phyloP scores from a whole-genome alignment of 2,113 vertebrate species.

The Tachuris rubrigastra region DNA sequence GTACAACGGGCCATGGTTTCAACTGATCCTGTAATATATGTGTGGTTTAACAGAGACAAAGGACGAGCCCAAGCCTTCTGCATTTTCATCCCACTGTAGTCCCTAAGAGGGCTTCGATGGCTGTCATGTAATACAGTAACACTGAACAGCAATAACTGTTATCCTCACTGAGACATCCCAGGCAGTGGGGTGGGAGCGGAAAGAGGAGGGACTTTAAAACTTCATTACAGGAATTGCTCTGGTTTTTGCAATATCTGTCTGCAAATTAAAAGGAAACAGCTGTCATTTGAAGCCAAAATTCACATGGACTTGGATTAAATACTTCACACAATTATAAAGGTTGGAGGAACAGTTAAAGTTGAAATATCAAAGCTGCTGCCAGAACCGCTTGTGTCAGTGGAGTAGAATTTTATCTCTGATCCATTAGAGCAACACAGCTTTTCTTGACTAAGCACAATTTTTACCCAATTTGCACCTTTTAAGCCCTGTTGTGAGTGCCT shows the following conservation, averaged over 20 bases:
- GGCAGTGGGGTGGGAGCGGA: too few species aligned
- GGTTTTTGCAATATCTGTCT: neutral
- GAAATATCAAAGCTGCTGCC: neutral
- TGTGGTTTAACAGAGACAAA: neutral
- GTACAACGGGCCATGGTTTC: fast-evolving
- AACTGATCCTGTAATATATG: fast-evolving
- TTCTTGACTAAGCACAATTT: neutral
- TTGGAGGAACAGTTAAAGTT: neutral
- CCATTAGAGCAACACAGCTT: neutral
- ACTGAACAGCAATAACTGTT: neutral
- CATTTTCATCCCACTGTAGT: neutral
- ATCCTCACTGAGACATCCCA: neutral
- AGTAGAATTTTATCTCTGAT: neutral
- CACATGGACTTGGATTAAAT: neutral
- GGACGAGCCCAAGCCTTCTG: neutral
- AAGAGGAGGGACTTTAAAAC: neutral
- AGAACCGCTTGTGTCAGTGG: neutral
- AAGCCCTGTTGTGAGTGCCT: neutral
- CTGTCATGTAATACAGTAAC: neutral
- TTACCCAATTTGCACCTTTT: neutral
- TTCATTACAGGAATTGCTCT: neutral
- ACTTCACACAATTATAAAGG: neutral
- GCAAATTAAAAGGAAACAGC: neutral
- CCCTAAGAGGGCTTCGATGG: fast-evolving
- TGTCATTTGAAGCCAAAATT: neutral